Evolutionary conservation across 2,113 vertebrate genomes (phyloP).

Genomic region (Leucoraja erinaceus): DNA sequence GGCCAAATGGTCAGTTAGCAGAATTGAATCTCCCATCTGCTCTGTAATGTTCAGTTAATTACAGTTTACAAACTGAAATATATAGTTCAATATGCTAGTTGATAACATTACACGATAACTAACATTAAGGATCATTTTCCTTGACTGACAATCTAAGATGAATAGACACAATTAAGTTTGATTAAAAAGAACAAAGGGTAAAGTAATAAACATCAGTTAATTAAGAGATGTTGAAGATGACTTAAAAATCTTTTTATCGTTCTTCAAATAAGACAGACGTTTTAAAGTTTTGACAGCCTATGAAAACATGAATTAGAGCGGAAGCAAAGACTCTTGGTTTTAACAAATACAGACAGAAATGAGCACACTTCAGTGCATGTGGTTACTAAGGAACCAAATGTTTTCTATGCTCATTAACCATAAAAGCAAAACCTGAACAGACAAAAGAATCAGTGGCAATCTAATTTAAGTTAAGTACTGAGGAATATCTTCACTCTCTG

Average conservation of each 20-base stretch:
- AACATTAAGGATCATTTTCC: not conserved
- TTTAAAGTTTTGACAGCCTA: not conserved
- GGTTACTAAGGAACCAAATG: not conserved
- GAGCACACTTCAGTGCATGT: not conserved
- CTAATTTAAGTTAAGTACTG: not conserved
- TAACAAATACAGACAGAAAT: not conserved
- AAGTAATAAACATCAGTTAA: not conserved
- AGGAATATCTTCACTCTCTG: not conserved
- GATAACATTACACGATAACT: not conserved
- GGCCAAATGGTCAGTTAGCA: not conserved
- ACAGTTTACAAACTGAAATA: not conserved
- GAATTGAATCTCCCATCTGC: not conserved
- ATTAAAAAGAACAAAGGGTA: not conserved
- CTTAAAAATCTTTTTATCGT: not conserved
- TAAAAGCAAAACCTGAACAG: not conserved
- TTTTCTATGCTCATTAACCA: not conserved
- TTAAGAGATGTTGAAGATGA: not conserved
- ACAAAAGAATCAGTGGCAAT: not conserved
- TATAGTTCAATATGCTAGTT: not conserved
- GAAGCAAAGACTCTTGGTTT: not conserved
- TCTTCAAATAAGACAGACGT: not conserved
- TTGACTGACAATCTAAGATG: not conserved
- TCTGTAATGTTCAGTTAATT: not conserved
- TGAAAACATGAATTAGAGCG: not conserved
- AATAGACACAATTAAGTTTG: too few species aligned